phyloP scores from a whole-genome alignment of 2,888 invertebrate species.

The Bhutanitis thaidina region DNA sequence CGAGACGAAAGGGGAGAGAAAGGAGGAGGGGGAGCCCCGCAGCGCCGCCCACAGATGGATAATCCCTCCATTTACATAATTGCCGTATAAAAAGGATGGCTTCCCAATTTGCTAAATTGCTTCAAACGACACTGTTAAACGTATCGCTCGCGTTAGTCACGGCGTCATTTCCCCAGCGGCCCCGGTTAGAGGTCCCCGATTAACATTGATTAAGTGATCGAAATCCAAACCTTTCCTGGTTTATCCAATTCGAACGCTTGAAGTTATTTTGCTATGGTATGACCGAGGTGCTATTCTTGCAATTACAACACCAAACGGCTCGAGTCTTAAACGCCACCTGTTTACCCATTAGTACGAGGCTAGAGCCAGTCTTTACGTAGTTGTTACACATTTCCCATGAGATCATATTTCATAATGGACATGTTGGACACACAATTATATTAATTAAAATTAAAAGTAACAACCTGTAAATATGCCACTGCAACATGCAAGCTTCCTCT shows the following conservation, averaged over 20 bases:
- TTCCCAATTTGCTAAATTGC: conserved; percentile 80
- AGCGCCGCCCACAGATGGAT: conserved; percentile 71
- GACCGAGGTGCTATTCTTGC: too few species aligned
- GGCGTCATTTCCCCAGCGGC: conserved; percentile 25
- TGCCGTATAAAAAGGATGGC: conserved; percentile 78
- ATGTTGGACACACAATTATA: too few species aligned
- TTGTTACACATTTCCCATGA: too few species aligned
- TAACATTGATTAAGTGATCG: conserved; percentile 25
- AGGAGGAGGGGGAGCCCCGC: conserved; percentile 54
- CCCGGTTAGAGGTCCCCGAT: conserved; percentile 15
- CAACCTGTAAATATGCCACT: too few species aligned
- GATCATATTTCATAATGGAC: too few species aligned
- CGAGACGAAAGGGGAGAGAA: conserved; percentile 62
- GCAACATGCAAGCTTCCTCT: too few species aligned
- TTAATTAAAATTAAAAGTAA: too few species aligned
- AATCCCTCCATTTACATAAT: conserved; percentile 81
- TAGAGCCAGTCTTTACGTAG: too few species aligned
- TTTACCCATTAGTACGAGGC: too few species aligned
- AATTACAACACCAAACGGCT: too few species aligned
- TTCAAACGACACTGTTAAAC: conserved; percentile 66
- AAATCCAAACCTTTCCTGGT: neutral
- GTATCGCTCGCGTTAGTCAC: conserved; percentile 44
- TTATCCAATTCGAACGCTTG: conserved; percentile 8
- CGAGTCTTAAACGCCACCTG: too few species aligned
- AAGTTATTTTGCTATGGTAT: too few species aligned